Evolutionary conservation across 1,140 invertebrate genomes (phyloP).

Genomic region (Drosophila fuyamai): DNA sequence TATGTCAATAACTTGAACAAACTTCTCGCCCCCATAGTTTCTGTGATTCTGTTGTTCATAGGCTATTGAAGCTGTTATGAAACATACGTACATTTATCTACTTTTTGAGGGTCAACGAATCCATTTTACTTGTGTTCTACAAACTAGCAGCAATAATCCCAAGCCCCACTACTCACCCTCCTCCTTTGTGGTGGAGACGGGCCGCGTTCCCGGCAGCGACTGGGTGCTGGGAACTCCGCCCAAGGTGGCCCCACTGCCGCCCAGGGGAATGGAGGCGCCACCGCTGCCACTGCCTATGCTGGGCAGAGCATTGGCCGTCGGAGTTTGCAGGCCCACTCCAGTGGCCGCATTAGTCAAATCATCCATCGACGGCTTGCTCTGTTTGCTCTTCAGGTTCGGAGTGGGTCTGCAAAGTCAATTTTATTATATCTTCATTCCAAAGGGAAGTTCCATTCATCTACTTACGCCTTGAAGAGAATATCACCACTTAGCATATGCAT

Average conservation of each 20-base stretch:
- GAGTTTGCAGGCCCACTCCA: slow-evolving; percentile 83
- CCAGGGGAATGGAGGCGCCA: slow-evolving; percentile 68
- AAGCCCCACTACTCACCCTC: slow-evolving; percentile 85
- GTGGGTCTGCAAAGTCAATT: slow-evolving; percentile 86
- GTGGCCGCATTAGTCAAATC: slow-evolving; percentile 71
- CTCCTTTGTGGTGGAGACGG: slow-evolving; percentile 85
- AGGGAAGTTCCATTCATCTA: slow-evolving; percentile 28
- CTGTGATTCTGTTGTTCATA: too few species aligned
- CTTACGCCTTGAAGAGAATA: slow-evolving; percentile 98
- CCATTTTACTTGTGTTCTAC: too few species aligned
- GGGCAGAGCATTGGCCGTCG: slow-evolving; percentile 69
- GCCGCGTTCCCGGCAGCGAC: slow-evolving; percentile 59
- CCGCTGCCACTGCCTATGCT: slow-evolving; percentile 66
- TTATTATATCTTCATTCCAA: background rate
- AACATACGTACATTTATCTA: too few species aligned
- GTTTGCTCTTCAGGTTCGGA: slow-evolving; percentile 89
- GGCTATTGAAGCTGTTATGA: too few species aligned
- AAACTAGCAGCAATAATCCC: background rate
- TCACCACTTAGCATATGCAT: slow-evolving; percentile 98
- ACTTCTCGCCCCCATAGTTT: too few species aligned
- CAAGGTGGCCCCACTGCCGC: slow-evolving; percentile 82
- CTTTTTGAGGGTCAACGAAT: too few species aligned
- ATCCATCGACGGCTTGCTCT: slow-evolving; percentile 83
- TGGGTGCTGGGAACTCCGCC: slow-evolving; percentile 65
- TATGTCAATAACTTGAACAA: too few species aligned